phyloP scores from a whole-genome alignment of 2,797 vertebrate genomes.

The Ctenosaura bakeri region DNA sequence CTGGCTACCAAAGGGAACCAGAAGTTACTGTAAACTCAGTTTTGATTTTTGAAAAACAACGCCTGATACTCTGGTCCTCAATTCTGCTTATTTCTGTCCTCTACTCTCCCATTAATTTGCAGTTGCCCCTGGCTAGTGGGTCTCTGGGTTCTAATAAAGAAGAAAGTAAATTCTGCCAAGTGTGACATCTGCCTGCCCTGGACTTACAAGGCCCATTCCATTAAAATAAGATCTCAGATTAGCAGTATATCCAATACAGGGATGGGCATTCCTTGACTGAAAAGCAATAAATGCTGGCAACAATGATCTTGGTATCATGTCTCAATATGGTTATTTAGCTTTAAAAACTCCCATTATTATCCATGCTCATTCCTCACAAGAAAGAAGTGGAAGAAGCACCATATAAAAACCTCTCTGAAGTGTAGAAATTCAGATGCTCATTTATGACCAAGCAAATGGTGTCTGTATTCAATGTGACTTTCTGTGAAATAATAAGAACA shows the following conservation, averaged over 20 bases:
- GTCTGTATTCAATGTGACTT: not conserved
- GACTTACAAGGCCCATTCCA: not conserved
- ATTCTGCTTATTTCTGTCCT: not conserved
- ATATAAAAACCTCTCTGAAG: not conserved
- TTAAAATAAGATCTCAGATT: conserved; percentile 9
- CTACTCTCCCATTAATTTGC: not conserved
- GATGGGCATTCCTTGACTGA: not conserved
- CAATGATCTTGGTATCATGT: not conserved
- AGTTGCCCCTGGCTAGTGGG: not conserved
- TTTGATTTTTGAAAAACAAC: not conserved
- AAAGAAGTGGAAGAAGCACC: not conserved
- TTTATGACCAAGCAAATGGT: conserved; percentile 2
- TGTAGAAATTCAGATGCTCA: not conserved
- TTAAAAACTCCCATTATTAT: too few relatives aligned
- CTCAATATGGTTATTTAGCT: not conserved
- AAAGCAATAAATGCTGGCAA: not conserved
- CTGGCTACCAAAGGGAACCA: not conserved
- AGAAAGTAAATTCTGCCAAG: not conserved
- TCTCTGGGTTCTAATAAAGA: not conserved
- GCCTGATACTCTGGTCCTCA: not conserved
- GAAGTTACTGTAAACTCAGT: not conserved
- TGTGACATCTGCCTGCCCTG: not conserved
- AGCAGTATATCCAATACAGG: not conserved
- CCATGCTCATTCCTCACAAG: not conserved
- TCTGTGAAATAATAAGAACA: not conserved